Evolutionary conservation across 2,113 vertebrate species (phyloP).

Genomic region (Alosa alosa): DNA sequence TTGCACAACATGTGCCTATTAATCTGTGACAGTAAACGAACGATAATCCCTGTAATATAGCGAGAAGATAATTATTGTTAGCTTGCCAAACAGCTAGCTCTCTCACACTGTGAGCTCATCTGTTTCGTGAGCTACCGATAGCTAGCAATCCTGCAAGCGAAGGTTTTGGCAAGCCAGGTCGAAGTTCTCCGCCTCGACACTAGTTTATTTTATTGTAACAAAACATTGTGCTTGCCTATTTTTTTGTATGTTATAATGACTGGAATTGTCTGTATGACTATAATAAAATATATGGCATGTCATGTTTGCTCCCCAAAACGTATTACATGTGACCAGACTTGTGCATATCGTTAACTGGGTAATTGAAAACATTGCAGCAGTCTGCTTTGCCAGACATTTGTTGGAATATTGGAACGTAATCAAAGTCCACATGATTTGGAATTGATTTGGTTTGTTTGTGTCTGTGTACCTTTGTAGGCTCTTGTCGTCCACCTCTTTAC

Average conservation of each 20-base stretch:
- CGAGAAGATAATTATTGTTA: slow-evolving; percentile 17
- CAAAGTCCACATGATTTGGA: background rate
- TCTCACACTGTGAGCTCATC: background rate
- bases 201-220: background rate
- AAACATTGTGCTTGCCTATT: background rate
- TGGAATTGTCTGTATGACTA: background rate
- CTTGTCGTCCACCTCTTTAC: slow-evolving; percentile 86
- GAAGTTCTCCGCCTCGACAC: background rate
- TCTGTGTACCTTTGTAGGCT: slow-evolving; percentile 72
- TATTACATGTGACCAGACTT: background rate
- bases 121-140: slow-evolving; percentile 13
- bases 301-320: background rate
- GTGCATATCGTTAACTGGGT: background rate
- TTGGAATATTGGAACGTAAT: background rate
- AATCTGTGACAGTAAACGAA: background rate
- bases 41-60: background rate
- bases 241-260: background rate
- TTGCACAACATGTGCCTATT: background rate
- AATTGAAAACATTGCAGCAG: background rate
- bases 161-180: background rate
- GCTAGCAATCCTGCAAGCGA: slow-evolving; percentile 4
- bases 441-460: background rate
- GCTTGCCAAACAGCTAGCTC: slow-evolving; percentile 10
- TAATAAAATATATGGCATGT: background rate
- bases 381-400: background rate